These are phyloP conservation scores for Zosterops japonicus DNA, from an alignment of 2,113 vertebrate species.

Conservation along the genomic window DNA sequence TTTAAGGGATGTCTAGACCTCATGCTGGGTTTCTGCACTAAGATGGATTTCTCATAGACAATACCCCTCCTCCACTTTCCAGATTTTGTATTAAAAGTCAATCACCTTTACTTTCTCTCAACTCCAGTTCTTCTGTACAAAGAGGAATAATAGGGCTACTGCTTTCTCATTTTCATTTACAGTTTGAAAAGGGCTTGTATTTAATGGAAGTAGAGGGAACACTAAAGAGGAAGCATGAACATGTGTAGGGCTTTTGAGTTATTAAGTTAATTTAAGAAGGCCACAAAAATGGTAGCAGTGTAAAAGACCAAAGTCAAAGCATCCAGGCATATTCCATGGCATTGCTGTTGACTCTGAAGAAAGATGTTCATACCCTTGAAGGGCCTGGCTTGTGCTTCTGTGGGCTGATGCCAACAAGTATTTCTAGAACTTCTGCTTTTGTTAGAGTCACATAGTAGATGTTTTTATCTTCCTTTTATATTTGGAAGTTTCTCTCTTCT, in stretches of 20 bases:
- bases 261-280: background rate
- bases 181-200: background rate
- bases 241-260: background rate
- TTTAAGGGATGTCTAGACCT: conserved; percentile 52
- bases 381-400: background rate
- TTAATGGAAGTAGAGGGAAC: background rate
- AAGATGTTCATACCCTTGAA: background rate
- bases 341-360: background rate
- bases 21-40: conserved; percentile 35
- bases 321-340: background rate
- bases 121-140: background rate
- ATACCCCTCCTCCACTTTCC: background rate
- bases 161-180: background rate
- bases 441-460: background rate
- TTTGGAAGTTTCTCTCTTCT: background rate
- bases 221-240: background rate
- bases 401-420: background rate
- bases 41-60: conserved; percentile 5
- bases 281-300: background rate
- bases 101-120: background rate
- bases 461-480: background rate
- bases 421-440: background rate
- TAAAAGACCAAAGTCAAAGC: background rate
- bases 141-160: background rate
- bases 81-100: conserved; percentile 12